A percentile compares a stretch with the other conserved stretches of the same genome.
Conservation (phyloP, 92 coral and sea anemone species). For the Blastomussa wellsi region DNA sequence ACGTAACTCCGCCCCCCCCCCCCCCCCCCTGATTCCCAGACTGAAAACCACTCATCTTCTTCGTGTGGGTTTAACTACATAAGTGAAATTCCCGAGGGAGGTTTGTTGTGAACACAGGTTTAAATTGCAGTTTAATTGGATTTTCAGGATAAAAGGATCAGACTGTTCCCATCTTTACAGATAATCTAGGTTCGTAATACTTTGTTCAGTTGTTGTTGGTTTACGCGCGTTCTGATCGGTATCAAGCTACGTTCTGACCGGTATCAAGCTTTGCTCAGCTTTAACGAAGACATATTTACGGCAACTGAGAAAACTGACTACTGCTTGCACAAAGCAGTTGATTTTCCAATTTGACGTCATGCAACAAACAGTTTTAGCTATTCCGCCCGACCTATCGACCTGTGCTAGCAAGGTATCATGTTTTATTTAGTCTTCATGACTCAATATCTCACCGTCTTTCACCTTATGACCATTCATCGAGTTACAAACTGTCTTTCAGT, state of each 20-base stretch:
- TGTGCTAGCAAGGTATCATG: background rate
- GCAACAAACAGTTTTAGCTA: background rate
- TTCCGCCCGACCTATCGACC: background rate
- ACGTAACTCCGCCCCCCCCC: background rate
- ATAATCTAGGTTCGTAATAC: background rate
- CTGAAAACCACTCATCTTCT: background rate
- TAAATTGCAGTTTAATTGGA: constrained; percentile 1
- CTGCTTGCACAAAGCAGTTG: background rate
- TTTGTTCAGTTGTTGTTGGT: background rate
- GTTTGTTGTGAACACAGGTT: background rate
- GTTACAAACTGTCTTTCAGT: background rate
- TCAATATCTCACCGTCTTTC: background rate
- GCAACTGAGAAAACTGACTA: background rate
- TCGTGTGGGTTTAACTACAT: constrained; percentile 3
- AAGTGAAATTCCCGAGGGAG: constrained; percentile 13
- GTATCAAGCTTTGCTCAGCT: background rate
- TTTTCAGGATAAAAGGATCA: constrained; percentile 12
- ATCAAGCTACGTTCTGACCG: background rate
- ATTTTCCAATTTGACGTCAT: background rate
- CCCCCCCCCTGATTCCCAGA: background rate
- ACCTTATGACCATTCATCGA: background rate
- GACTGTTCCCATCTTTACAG: background rate
- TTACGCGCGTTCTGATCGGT: background rate
- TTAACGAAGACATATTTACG: background rate
- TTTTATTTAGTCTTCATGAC: background rate